These are phyloP conservation scores for Entomobrya proxima DNA, from an alignment of 2,888 invertebrate species.

Conservation along the genomic window DNA sequence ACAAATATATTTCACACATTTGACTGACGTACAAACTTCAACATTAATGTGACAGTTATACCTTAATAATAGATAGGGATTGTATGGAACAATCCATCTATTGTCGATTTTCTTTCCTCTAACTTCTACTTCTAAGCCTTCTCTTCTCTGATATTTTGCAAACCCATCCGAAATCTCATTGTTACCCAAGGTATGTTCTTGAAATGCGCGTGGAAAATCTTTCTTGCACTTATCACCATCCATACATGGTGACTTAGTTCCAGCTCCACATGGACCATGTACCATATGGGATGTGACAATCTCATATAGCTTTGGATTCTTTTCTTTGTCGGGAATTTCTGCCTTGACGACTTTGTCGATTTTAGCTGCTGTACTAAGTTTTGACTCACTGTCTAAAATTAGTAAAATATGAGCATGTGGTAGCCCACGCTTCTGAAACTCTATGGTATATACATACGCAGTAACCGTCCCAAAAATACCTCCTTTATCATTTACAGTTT, in stretches of 20 bases:
- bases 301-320: constrained; percentile 64
- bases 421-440: constrained; percentile 75
- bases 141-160: not conserved
- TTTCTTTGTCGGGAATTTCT: constrained; percentile 73
- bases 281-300: constrained; percentile 73
- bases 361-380: constrained; percentile 35
- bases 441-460: constrained; percentile 70
- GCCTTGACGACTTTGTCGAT: constrained; percentile 72
- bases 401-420: constrained; percentile 72
- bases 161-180: not conserved
- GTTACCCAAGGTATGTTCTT: constrained; percentile 46
- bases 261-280: constrained; percentile 75
- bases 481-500: constrained; percentile 14
- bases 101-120: constrained; percentile 75
- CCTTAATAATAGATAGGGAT: too few species aligned
- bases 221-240: constrained; percentile 72
- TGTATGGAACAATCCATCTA: too few species aligned
- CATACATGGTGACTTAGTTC: constrained; percentile 75
- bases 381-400: constrained; percentile 64
- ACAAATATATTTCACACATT: too few species aligned
- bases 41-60: too few species aligned
- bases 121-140: constrained; percentile 16
- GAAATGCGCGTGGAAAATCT: constrained; percentile 74
- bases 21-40: too few species aligned
- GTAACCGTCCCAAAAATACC: constrained; percentile 73